Percentiles rank a stretch among this genome's conserved stretches.
These are phyloP conservation scores for Habropoda laboriosa DNA, from an alignment of 1,140 invertebrate genomes.

Conservation along the genomic window DNA sequence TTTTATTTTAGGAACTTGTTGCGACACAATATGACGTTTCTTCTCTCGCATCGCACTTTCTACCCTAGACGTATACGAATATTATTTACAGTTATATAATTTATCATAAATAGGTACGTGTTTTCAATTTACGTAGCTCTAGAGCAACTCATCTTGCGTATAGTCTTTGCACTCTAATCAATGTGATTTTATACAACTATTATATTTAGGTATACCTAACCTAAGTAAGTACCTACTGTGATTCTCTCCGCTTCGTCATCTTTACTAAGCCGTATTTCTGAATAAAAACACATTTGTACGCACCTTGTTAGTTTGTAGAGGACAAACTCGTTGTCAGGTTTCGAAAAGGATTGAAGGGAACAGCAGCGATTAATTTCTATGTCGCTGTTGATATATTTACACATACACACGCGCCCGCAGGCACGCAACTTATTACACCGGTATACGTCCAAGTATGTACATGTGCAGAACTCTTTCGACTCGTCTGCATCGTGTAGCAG, in stretches of 20 bases:
- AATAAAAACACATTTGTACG: not conserved
- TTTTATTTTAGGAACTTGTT: slow-evolving; percentile 79
- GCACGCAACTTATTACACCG: too few relatives aligned
- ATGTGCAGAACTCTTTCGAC: too few relatives aligned
- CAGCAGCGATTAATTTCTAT: not conserved
- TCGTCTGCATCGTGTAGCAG: too few relatives aligned
- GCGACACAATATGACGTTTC: slow-evolving; percentile 71
- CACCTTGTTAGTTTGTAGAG: not conserved
- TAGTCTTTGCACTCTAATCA: not conserved
- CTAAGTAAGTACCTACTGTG: not conserved
- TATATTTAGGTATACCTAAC: not conserved
- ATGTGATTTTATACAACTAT: slow-evolving; percentile 23
- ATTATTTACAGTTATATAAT: slow-evolving; percentile 68
- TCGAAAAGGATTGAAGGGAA: not conserved
- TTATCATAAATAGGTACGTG: slow-evolving; percentile 65
- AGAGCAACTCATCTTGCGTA: slow-evolving; percentile 24
- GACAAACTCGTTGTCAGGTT: too few relatives aligned
- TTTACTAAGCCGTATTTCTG: not conserved
- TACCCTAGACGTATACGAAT: slow-evolving; percentile 70
- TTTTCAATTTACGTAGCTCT: slow-evolving; percentile 25
- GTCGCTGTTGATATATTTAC: too few relatives aligned
- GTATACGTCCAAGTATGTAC: too few relatives aligned
- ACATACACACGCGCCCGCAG: too few relatives aligned
- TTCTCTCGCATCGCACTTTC: slow-evolving; percentile 67
- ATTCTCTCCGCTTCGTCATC: not conserved